Base-by-base conservation (phyloP, 2,113 vertebrate genomes). In the Neopipo cinnamomea region DNA sequence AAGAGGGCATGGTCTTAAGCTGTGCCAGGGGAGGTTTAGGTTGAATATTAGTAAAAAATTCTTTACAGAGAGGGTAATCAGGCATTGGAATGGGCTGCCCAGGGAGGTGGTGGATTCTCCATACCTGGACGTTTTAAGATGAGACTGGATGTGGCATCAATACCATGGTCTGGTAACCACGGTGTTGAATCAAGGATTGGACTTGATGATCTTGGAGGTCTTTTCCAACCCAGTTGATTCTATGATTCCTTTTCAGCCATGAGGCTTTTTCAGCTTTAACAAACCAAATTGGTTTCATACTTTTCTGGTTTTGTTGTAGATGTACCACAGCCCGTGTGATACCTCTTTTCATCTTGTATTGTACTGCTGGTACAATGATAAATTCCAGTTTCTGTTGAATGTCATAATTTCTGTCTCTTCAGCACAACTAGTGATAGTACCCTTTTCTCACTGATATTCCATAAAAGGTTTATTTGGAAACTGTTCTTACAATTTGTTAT, bases 321-420 rank as follows among this genome's bases (percentile, higher is more conserved):
- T 61, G 24, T 47, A 73, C 61, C 55, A 58, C 50, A 65, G 42
- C 61, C 88, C 85, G 63, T 80, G 72, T 87, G 71, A n/a, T 71
- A 11, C 49, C 66, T 88, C 1, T 12, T 93, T 72, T 61, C n/a
- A 75, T 31, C 52, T 24, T 85, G 42, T 67, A 42, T 21, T 95
- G 96, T 93, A 81, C 47, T 88, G 68, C 61, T 86, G 72, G 50
- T 47, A 70, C 33, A 19, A 28, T 62, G 66, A 95, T 80, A 82
- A 95, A 91, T 84, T 91, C 76, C 47, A 78, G 22, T 77, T 91
- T 96, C 73, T 70, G 37, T 22, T 85, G 88, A 52, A 80, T 86
- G 62, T 21, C 62, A 6, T 72, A 94, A 67, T 30, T 95, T 24
- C 44, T 95, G 53, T 93, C 47, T 88, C 56, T 95, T 61, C 88